phyloP scores from a whole-genome alignment of 2,888 invertebrate genomes.

The Nysson spinosus region DNA sequence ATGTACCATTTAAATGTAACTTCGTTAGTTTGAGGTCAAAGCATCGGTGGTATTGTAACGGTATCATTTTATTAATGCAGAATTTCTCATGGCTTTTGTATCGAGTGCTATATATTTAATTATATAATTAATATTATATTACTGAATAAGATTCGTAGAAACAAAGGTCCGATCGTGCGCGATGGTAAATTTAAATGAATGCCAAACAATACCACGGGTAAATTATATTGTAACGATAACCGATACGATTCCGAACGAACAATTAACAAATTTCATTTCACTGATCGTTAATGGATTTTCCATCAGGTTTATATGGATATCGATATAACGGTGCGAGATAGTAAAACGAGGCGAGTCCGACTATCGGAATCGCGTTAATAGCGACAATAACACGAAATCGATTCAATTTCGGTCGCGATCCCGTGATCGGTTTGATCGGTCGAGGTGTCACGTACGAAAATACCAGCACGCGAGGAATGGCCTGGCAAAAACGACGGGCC shows the following conservation, averaged over 20 bases:
- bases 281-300: slow-evolving; percentile 6
- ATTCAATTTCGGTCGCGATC: slow-evolving; percentile 16
- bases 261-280: slow-evolving; percentile 23
- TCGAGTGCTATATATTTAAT: too few relatives aligned
- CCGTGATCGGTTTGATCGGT: slow-evolving; percentile 3
- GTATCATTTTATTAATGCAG: too few relatives aligned
- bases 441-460: not conserved
- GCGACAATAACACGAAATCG: slow-evolving; percentile 25
- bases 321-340: not conserved
- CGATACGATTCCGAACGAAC: slow-evolving; percentile 4
- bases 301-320: slow-evolving; percentile 1
- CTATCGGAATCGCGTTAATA: slow-evolving; percentile 26
- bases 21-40: too few relatives aligned
- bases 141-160: too few relatives aligned
- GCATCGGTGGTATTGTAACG: too few relatives aligned
- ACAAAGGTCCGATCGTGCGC: too few relatives aligned
- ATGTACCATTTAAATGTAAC: too few relatives aligned
- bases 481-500: not conserved
- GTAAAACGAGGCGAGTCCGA: slow-evolving; percentile 8
- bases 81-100: too few relatives aligned
- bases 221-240: slow-evolving; percentile 14
- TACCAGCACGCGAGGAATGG: not conserved
- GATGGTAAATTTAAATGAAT: not conserved
- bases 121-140: too few relatives aligned
- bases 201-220: not conserved